Base-by-base conservation (phyloP, 92 coral and sea anemone genomes). In the Phenganax stokvisi region DNA sequence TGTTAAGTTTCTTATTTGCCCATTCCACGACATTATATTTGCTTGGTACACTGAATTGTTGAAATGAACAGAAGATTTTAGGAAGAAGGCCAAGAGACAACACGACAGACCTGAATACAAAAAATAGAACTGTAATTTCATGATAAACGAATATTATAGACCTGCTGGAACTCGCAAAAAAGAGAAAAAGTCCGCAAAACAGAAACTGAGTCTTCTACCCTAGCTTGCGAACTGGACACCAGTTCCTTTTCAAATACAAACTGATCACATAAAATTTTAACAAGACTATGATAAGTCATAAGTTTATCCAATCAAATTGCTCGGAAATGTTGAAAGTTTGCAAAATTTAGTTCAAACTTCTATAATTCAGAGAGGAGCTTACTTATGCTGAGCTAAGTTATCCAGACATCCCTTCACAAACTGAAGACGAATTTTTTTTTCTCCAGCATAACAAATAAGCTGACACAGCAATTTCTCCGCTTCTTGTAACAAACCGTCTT, bases 381-480 rank as follows among this genome's bases (percentile, higher is more conserved):
- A 96, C 99, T 90, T 96, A 89, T 96, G 89, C 54, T 90, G 88
- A 10, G 97, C 91, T 52, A 96, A 87, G 81, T 96, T 96, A 27
- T 87, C 87, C 60, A 96, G 81, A 72, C 99, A 96, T 20, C 99
- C 99, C 82, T 96, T 97, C 51, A 96, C 89, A 31, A 96, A 96
- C 76, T 89, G 91, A 94, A 96, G 89, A 29, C 99, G 89, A 68
- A 96, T 89, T 67, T 89, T 92, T 86, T 89, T 96, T 63, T 96
- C 97, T 44, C 99, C 99, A 47, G 91, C 92, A 78, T 90, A 96
- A 71, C 99, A 96, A 47, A 96, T 96, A 80, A 96, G 80, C 87
- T 96, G 99, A 87, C 92, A 96, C 57, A 96, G 85, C 47, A 96
- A 79, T 87, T 92, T 96, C 79, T 96, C 99, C 13, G 99, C 96